These are phyloP conservation scores for Antechinus flavipes DNA, from an alignment of 2,113 vertebrate species.

Conservation along the genomic window DNA sequence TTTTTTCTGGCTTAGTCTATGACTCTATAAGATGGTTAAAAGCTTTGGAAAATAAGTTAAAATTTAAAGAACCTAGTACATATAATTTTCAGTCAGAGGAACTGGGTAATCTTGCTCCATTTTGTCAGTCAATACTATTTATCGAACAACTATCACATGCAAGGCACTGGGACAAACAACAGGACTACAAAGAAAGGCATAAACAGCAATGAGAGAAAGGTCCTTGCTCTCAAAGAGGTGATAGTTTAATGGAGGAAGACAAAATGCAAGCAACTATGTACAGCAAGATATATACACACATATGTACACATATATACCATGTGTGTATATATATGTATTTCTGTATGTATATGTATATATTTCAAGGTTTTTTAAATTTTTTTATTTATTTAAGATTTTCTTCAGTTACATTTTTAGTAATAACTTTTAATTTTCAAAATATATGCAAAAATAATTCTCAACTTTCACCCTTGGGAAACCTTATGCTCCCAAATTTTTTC, in stretches of 20 bases:
- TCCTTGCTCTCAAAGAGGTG: background rate
- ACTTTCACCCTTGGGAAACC: too few species aligned
- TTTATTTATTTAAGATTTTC: too few species aligned
- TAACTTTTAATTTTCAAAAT: too few species aligned
- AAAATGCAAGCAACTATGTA: background rate
- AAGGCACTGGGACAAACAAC: background rate
- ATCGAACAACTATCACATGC: background rate
- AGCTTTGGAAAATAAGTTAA: background rate
- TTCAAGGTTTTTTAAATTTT: too few species aligned
- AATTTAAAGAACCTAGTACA: background rate
- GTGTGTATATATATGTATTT: too few species aligned
- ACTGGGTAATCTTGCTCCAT: background rate
- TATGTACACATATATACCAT: too few species aligned
- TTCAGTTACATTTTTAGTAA: too few species aligned
- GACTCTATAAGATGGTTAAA: background rate
- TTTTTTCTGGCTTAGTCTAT: background rate
- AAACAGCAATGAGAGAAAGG: background rate
- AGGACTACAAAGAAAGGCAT: background rate
- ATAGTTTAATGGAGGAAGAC: background rate
- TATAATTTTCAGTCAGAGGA: background rate
- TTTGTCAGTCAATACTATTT: background rate
- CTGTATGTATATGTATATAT: too few species aligned
- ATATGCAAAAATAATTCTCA: too few species aligned
- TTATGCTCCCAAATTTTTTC: too few species aligned
- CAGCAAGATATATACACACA: background rate